phyloP scores from a whole-genome alignment of 92 coral and sea anemone genomes.

The Palythoa grandis region DNA sequence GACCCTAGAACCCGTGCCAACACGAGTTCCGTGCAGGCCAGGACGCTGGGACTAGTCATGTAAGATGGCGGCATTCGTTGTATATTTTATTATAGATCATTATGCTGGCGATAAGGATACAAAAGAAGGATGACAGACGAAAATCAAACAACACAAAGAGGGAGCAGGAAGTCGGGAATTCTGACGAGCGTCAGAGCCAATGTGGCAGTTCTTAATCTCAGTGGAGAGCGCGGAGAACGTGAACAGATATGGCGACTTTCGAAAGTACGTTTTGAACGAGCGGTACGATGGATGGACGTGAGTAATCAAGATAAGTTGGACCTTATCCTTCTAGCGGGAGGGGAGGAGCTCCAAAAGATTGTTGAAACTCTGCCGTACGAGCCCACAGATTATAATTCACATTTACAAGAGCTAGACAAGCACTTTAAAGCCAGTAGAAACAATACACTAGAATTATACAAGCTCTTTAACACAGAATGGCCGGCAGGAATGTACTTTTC shows the following conservation, averaged over 20 bases:
- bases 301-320: constrained; percentile 36
- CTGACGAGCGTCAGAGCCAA: constrained; percentile 35
- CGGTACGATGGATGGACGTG: constrained; percentile 51
- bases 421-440: constrained; percentile 37
- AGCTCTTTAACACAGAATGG: constrained; percentile 52
- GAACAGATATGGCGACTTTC: constrained; percentile 52
- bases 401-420: constrained; percentile 22
- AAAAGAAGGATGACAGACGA: constrained; percentile 17
- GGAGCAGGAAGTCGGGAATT: constrained; percentile 34
- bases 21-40: not conserved
- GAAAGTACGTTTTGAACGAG: constrained; percentile 39
- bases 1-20: not conserved
- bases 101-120: constrained; percentile 21
- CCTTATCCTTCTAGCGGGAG: constrained; percentile 48
- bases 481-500: constrained; percentile 38
- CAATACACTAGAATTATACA: constrained; percentile 46
- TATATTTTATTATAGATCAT: not conserved
- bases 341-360: constrained; percentile 42
- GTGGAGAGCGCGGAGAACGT: constrained; percentile 43
- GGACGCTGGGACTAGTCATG: not conserved
- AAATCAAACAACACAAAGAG: constrained; percentile 25
- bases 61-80: not conserved
- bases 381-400: constrained; percentile 38
- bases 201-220: constrained; percentile 10
- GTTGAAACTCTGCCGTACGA: constrained; percentile 42